phyloP scores from a whole-genome alignment of 2,888 invertebrate species.

The Hydropsyche betteni region DNA sequence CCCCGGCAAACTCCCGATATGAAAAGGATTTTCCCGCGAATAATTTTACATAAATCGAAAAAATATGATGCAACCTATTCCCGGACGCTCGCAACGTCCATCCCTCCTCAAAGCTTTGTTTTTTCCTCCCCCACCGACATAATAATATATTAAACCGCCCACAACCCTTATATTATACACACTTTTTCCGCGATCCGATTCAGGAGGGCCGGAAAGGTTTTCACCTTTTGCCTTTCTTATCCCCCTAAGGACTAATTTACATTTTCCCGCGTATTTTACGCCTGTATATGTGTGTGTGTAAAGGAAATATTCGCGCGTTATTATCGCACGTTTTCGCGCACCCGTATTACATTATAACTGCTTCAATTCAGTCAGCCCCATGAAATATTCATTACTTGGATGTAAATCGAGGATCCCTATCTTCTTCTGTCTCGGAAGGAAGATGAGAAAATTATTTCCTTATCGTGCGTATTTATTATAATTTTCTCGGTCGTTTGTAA shows the following conservation, averaged over 20 bases:
- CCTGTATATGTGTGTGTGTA: too few species aligned
- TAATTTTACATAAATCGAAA: conserved; percentile 23
- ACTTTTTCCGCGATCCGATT: conserved; percentile 20
- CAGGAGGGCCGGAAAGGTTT: conserved; percentile 14
- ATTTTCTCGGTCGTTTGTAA: too few species aligned
- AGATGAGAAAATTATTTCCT: too few species aligned
- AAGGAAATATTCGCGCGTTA: not conserved
- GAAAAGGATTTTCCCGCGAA: not conserved
- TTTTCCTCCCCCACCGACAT: not conserved
- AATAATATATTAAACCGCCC: not conserved
- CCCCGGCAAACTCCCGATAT: too few species aligned
- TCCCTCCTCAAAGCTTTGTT: too few species aligned
- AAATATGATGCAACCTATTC: conserved; percentile 23
- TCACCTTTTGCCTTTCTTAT: conserved; percentile 25
- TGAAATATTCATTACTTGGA: conserved; percentile 31
- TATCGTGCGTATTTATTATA: too few species aligned
- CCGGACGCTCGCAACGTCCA: not conserved
- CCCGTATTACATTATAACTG: conserved; percentile 17
- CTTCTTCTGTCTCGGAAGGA: too few species aligned
- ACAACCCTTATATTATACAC: too few species aligned
- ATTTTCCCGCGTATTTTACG: not conserved
- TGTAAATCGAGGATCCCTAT: not conserved
- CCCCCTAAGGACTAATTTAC: conserved; percentile 36
- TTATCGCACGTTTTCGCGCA: not conserved
- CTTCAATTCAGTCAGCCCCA: conserved; percentile 10